Percentiles rank a stretch among this genome's conserved stretches.
These are phyloP conservation scores for Caenorhabditis sulstoni DNA, from an alignment of 2,888 invertebrate species.

Conservation along the genomic window DNA sequence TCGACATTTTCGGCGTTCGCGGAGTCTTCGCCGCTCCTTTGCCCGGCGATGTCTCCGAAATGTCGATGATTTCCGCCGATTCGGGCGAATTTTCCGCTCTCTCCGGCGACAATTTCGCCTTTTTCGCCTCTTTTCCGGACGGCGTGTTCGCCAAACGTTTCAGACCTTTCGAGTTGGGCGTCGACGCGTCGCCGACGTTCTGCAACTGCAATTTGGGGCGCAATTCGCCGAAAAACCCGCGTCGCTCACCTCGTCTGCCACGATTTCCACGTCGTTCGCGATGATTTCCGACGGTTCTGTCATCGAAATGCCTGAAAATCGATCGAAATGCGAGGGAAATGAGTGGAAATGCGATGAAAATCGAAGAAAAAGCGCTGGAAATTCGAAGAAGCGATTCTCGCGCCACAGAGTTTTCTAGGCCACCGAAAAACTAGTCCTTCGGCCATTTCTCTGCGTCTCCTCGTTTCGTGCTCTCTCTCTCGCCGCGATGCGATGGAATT, in stretches of 20 bases:
- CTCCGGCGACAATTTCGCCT: conserved; percentile 13
- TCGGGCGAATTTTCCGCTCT: background rate
- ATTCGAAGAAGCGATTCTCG: conserved; percentile 27
- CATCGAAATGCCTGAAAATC: conserved; percentile 5
- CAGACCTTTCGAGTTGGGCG: conserved; percentile 49
- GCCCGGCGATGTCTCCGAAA: conserved; percentile 11
- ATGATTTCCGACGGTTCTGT: conserved; percentile 23
- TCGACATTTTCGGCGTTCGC: conserved; percentile 50
- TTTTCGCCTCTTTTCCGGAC: conserved; percentile 37
- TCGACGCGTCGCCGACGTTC: conserved; percentile 17
- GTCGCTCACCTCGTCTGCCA: conserved; percentile 32
- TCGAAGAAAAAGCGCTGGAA: background rate
- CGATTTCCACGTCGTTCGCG: conserved; percentile 11
- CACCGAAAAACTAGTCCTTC: conserved; percentile 9
- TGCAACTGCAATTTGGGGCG: background rate
- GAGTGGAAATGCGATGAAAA: background rate
- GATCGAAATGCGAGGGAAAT: conserved; percentile 4
- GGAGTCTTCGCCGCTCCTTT: conserved; percentile 49
- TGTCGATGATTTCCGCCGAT: background rate
- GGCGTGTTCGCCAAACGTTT: conserved; percentile 48
- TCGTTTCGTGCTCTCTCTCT: conserved; percentile 7
- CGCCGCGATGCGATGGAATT: background rate
- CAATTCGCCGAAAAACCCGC: background rate
- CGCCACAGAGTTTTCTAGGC: conserved; percentile 27
- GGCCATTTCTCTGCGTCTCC: conserved; percentile 37